These are phyloP conservation scores for Tipula unca DNA, from an alignment of 2,888 invertebrate species.

Conservation along the genomic window DNA sequence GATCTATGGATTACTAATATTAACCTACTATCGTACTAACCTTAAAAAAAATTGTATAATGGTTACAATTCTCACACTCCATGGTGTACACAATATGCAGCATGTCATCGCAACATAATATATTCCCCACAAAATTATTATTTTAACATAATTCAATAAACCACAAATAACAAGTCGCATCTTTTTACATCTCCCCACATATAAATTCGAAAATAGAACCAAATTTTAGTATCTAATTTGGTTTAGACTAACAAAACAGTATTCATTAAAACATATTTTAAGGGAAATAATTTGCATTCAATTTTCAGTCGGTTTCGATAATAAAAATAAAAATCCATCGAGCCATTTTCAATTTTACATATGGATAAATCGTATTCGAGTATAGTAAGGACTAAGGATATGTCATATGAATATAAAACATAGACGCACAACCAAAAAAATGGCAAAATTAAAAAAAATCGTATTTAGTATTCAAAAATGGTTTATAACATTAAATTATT, in stretches of 20 bases:
- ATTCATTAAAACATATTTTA: background rate
- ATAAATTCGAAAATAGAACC: background rate
- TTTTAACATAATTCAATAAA: background rate
- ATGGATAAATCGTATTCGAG: background rate
- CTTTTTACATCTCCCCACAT: background rate
- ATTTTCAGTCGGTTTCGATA: background rate
- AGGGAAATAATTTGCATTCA: background rate
- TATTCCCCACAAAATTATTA: background rate
- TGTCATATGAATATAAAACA: too few species aligned
- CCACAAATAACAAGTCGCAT: background rate
- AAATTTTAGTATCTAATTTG: background rate
- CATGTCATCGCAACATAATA: background rate
- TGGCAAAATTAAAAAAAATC: background rate
- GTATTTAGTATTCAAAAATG: background rate
- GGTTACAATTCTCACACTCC: background rate
- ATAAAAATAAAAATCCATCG: background rate
- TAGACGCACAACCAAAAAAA: background rate
- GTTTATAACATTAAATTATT: background rate
- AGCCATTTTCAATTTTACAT: background rate
- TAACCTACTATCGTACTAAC: too few species aligned
- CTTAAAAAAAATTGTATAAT: background rate
- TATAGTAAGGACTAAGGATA: too few species aligned
- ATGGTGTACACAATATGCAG: background rate
- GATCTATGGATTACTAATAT: too few species aligned
- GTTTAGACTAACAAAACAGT: background rate